Evolutionary conservation across 2,888 invertebrate species (phyloP).

Genomic region (Orthosia gracilis): DNA sequence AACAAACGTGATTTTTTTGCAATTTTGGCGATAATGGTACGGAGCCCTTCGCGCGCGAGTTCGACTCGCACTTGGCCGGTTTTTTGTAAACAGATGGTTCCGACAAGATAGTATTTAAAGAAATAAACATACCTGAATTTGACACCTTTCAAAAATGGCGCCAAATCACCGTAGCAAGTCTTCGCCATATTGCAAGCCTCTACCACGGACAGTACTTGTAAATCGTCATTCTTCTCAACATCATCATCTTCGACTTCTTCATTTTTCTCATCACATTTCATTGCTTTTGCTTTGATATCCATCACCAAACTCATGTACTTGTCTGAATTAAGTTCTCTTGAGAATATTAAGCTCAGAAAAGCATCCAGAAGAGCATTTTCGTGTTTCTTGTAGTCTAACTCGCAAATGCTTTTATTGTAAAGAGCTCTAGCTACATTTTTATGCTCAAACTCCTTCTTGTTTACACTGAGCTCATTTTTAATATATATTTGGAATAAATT

Average conservation of each 20-base stretch:
- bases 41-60: no score
- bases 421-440: conserved; percentile 82
- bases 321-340: conserved; percentile 74
- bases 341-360: conserved; percentile 80
- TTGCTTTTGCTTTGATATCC: conserved; percentile 83
- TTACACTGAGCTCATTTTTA: conserved; percentile 74
- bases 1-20: no score
- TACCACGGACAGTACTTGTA: conserved; percentile 77
- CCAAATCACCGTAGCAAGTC: conserved; percentile 76
- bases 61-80: no score
- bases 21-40: no score
- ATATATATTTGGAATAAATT: conserved; percentile 82
- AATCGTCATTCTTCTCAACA: conserved; percentile 53
- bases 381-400: conserved; percentile 78
- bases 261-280: conserved; percentile 68
- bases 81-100: no score
- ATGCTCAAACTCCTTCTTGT: conserved; percentile 67
- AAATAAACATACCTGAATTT: conserved; percentile 78
- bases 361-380: conserved; percentile 79
- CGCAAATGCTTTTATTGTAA: conserved; percentile 86
- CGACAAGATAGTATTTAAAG: not conserved
- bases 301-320: conserved; percentile 85
- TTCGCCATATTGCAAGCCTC: conserved; percentile 72
- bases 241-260: conserved; percentile 60
- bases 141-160: conserved; percentile 72